phyloP scores from a whole-genome alignment of 1,140 invertebrate species.

The Drosophila busckii region DNA sequence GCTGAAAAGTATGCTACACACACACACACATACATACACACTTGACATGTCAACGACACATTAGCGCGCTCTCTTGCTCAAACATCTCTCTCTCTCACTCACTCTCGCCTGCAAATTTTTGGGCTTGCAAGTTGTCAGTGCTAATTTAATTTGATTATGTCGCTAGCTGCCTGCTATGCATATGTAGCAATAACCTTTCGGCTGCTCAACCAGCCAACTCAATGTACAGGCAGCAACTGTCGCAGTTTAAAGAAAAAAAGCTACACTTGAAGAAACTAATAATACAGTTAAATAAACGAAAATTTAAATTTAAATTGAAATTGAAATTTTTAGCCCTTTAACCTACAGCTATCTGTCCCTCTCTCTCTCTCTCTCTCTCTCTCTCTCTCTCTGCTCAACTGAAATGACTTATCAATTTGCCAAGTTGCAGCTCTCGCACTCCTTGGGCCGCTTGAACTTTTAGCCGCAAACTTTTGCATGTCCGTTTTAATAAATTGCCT shows the following conservation, averaged over 20 bases:
- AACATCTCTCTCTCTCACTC: too few relatives aligned
- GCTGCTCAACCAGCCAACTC: too few relatives aligned
- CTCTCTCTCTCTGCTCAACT: conserved; percentile 1
- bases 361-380: neutral
- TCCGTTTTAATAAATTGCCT: conserved; percentile 60
- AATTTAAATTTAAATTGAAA: too few relatives aligned
- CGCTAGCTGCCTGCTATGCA: neutral
- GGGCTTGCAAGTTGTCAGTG: conserved; percentile 63
- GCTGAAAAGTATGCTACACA: conserved; percentile 61
- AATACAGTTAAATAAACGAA: neutral
- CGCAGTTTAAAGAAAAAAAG: neutral
- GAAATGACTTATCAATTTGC: conserved; percentile 28
- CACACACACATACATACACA: conserved; percentile 3
- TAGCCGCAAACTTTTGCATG: conserved; percentile 42
- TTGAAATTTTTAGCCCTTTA: too few relatives aligned
- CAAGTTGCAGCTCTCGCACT: conserved; percentile 6
- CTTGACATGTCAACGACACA: conserved; percentile 63
- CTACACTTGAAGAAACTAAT: neutral
- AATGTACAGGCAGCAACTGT: too few relatives aligned
- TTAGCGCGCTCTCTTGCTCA: too few relatives aligned
- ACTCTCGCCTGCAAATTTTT: conserved; percentile 59
- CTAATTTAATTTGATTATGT: conserved; percentile 61
- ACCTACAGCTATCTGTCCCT: conserved; percentile 1
- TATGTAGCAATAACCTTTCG: conserved; percentile 4
- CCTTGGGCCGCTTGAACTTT: conserved; percentile 11